phyloP scores from a whole-genome alignment of 1,140 invertebrate genomes.

The Pseudobourletiella spinata region DNA sequence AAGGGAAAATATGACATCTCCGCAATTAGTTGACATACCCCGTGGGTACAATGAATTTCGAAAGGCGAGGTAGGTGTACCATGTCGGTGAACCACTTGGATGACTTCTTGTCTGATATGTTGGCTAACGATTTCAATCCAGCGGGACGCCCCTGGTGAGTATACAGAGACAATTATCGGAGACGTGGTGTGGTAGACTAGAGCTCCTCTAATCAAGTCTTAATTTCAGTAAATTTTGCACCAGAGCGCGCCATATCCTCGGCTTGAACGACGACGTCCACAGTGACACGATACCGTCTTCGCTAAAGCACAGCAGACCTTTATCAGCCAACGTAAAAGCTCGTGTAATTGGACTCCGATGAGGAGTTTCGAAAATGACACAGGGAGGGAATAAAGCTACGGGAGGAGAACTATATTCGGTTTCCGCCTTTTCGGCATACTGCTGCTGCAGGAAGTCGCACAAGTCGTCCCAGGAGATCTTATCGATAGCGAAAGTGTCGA shows the following conservation, averaged over 20 bases:
- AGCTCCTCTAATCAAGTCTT: no score
- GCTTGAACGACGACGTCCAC: slow-evolving; percentile 11
- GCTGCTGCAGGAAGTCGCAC: slow-evolving; percentile 20
- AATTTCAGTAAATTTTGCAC: no score
- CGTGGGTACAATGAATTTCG: slow-evolving; percentile 11
- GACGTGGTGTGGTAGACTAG: background rate
- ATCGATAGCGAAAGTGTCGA: slow-evolving; percentile 15
- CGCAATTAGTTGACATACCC: slow-evolving; percentile 8
- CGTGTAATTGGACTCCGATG: slow-evolving; percentile 14
- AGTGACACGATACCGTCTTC: slow-evolving; percentile 21
- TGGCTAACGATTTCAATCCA: background rate
- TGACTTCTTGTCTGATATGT: slow-evolving; percentile 15
- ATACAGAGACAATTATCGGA: background rate
- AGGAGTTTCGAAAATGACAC: slow-evolving; percentile 6
- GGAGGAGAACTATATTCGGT: slow-evolving; percentile 19
- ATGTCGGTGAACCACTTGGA: slow-evolving; percentile 20
- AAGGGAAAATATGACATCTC: no score
- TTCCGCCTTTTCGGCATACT: slow-evolving; percentile 23
- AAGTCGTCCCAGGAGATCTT: slow-evolving; percentile 19
- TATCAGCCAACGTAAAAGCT: slow-evolving; percentile 13
- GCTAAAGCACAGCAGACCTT: slow-evolving; percentile 13
- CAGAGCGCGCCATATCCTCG: slow-evolving; percentile 20
- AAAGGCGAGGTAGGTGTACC: background rate
- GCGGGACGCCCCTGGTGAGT: slow-evolving; percentile 8
- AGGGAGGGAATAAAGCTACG: slow-evolving; percentile 6